Conservation (phyloP, 2,797 vertebrate genomes). For the Sciurus vulgaris region DNA sequence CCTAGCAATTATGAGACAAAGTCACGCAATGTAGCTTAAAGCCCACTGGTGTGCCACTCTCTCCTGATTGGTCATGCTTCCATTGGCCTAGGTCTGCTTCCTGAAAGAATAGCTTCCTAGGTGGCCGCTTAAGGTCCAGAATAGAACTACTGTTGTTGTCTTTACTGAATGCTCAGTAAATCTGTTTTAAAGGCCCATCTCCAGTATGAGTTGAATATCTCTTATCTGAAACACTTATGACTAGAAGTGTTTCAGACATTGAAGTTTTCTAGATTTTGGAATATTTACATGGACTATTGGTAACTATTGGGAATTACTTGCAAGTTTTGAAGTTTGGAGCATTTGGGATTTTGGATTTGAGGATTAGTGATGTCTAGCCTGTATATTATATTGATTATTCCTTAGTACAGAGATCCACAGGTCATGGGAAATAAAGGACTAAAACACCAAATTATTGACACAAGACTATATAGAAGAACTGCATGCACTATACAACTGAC, state of each 20-base stretch:
- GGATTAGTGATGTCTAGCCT: not conserved
- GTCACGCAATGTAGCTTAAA: not conserved
- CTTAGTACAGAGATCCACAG: not conserved
- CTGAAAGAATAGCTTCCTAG: not conserved
- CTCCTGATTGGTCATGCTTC: rapidly evolving
- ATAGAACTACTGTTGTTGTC: not conserved
- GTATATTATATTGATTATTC: not conserved
- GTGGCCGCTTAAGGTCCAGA: not conserved
- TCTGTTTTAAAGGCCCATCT: not conserved
- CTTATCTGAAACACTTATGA: not conserved
- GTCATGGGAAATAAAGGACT: not conserved
- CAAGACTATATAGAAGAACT: not conserved
- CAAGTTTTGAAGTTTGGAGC: not conserved
- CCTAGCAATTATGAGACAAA: not conserved
- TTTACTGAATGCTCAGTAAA: not conserved
- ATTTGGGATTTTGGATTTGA: not conserved
- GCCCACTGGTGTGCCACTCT: too few species aligned
- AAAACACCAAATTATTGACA: not conserved
- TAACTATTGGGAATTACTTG: not conserved
- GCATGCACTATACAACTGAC: not conserved
- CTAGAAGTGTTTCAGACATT: not conserved
- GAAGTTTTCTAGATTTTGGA: not conserved
- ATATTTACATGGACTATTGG: not conserved
- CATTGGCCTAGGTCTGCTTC: not conserved
- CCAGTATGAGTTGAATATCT: too few species aligned